Evolutionary conservation across 2,797 vertebrate genomes (phyloP).

Genomic region (Eospalax fontanierii): DNA sequence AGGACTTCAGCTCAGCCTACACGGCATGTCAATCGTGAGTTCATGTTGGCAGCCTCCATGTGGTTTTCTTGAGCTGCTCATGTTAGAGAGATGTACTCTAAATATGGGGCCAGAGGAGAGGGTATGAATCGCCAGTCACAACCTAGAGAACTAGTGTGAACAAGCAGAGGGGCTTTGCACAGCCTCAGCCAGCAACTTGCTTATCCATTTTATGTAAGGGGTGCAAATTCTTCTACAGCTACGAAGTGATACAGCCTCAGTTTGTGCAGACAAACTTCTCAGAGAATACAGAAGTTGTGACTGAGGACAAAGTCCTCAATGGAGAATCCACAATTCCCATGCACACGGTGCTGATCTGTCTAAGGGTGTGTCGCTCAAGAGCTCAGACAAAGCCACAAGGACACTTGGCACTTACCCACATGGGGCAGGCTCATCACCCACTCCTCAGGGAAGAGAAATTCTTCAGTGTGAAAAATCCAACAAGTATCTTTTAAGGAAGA

Average conservation of each 20-base stretch:
- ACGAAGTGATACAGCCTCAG: background rate
- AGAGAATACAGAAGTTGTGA: background rate
- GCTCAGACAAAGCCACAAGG: background rate
- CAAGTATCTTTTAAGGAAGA: background rate
- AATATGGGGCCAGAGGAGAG: background rate
- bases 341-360: background rate
- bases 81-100: background rate
- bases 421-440: too few relatives aligned
- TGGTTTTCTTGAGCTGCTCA: background rate
- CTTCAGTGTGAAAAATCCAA: background rate
- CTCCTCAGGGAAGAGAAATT: background rate
- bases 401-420: background rate
- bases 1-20: background rate
- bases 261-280: background rate
- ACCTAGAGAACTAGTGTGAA: background rate
- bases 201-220: background rate
- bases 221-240: background rate
- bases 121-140: background rate
- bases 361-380: background rate
- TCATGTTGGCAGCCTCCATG: background rate
- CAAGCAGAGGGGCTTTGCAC: fast-evolving
- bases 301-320: background rate
- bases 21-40: fast-evolving
- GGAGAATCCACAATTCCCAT: background rate
- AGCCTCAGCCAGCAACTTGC: too few relatives aligned